These are phyloP conservation scores for Sander vitreus DNA, from an alignment of 2,113 vertebrate genomes.

Conservation along the genomic window DNA sequence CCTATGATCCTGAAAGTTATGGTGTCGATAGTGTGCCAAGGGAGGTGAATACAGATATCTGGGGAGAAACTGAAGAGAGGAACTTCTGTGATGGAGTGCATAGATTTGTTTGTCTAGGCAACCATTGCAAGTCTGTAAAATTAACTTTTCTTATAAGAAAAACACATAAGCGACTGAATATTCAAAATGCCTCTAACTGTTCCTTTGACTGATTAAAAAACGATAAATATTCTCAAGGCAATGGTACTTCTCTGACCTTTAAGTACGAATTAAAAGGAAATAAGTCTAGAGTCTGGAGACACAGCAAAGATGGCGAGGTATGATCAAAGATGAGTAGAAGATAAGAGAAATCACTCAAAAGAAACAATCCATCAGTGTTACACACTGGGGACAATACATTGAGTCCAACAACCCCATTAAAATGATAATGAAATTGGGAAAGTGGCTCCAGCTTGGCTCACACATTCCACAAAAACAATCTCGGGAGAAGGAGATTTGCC, in stretches of 20 bases:
- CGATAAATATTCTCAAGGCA: slow-evolving; percentile 5
- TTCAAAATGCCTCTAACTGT: background rate
- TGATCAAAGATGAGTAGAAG: slow-evolving; percentile 33
- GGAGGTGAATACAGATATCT: slow-evolving; percentile 12
- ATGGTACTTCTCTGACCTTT: slow-evolving; percentile 22
- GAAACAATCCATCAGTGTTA: background rate
- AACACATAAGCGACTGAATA: background rate
- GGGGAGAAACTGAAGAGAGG: background rate
- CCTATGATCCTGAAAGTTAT: slow-evolving; percentile 10
- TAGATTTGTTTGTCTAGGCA: background rate
- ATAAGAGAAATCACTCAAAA: slow-evolving; percentile 31
- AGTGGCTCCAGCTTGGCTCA: background rate
- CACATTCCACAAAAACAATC: slow-evolving; percentile 13
- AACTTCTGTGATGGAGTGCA: slow-evolving; percentile 5
- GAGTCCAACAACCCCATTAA: slow-evolving; percentile 29
- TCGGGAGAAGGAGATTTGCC: slow-evolving; percentile 9
- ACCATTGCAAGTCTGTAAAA: background rate
- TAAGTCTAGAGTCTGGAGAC: slow-evolving; percentile 1
- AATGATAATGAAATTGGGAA: slow-evolving; percentile 52
- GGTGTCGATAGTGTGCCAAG: background rate
- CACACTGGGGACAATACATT: background rate
- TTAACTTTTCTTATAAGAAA: slow-evolving; percentile 12
- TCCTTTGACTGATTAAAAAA: slow-evolving; percentile 30
- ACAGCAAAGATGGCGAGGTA: slow-evolving; percentile 10
- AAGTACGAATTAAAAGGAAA: slow-evolving; percentile 36